A percentile compares a stretch with the other conserved stretches of the same genome.
These are phyloP conservation scores for Oopsacas minuta DNA, from an alignment of 37 sponge, comb jelly and placozoan genomes.

Conservation along the genomic window DNA sequence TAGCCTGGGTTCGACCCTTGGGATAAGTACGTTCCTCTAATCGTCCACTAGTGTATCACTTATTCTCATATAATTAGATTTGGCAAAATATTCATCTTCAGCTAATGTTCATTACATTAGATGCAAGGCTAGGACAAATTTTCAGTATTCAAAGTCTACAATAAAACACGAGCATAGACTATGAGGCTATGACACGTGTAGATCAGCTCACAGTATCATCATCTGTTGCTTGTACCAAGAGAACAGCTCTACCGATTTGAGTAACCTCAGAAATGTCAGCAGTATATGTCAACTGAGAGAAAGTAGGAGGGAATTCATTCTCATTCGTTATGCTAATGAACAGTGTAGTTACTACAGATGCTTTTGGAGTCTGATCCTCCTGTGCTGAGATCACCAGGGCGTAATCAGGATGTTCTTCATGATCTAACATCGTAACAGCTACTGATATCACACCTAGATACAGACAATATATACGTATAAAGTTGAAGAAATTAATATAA, in stretches of 20 bases:
- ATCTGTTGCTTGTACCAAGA: neutral
- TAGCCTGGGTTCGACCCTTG: too few relatives aligned
- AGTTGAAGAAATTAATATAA: too few relatives aligned
- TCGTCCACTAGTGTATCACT: too few relatives aligned
- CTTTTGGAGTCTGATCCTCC: constrained; percentile 2
- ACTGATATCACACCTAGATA: neutral
- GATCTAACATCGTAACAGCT: neutral
- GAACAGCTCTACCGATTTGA: neutral
- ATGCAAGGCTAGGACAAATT: too few relatives aligned
- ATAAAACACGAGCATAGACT: too few relatives aligned
- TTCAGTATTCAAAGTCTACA: too few relatives aligned
- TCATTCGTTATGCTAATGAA: neutral
- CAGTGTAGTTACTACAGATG: neutral
- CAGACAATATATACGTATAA: too few relatives aligned
- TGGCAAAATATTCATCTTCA: too few relatives aligned
- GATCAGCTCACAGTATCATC: neutral
- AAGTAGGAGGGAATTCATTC: constrained; percentile 18
- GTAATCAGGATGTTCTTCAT: neutral
- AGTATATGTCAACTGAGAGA: neutral
- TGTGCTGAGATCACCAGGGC: neutral
- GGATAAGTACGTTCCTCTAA: too few relatives aligned
- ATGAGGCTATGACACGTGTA: too few relatives aligned
- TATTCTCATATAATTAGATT: too few relatives aligned
- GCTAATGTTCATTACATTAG: too few relatives aligned
- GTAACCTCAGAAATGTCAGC: neutral